Percentiles rank a stretch among this genome's conserved stretches.
Conservation (phyloP, 2,888 invertebrate genomes). For the Aphidoletes aphidimyza region DNA sequence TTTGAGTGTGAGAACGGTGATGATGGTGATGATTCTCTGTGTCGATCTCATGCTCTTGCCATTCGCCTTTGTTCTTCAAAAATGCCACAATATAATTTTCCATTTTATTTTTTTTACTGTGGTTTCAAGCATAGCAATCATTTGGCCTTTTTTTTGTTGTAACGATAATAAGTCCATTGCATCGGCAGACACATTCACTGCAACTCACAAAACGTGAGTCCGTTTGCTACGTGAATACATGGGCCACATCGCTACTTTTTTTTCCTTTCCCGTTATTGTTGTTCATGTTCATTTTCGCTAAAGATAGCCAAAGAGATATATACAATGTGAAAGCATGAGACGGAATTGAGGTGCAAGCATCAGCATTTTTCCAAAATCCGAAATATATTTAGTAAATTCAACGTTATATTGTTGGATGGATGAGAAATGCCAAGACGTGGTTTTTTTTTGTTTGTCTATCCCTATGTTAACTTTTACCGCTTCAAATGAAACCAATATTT, state of each 20-base stretch:
- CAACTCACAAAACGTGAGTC: not conserved
- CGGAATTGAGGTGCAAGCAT: not conserved
- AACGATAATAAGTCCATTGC: conserved; percentile 23
- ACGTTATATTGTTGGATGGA: not conserved
- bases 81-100: conserved; percentile 46
- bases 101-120: conserved; percentile 18
- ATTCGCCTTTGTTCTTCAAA: not conserved
- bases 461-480: not conserved
- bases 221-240: conserved; percentile 35
- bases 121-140: conserved; percentile 14
- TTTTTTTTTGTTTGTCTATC: too few species aligned
- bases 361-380: conserved; percentile 1
- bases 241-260: too few species aligned
- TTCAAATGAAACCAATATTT: not conserved
- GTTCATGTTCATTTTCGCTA: too few species aligned
- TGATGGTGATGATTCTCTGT: not conserved
- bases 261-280: too few species aligned
- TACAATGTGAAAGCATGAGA: not conserved
- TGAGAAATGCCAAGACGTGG: conserved; percentile 19
- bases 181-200: not conserved
- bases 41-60: not conserved
- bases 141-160: not conserved
- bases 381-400: conserved; percentile 41
- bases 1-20: too few species aligned
- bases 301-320: not conserved